These are phyloP conservation scores for Axea sp. DNA, from an alignment of 2,888 invertebrate species.

Conservation along the genomic window DNA sequence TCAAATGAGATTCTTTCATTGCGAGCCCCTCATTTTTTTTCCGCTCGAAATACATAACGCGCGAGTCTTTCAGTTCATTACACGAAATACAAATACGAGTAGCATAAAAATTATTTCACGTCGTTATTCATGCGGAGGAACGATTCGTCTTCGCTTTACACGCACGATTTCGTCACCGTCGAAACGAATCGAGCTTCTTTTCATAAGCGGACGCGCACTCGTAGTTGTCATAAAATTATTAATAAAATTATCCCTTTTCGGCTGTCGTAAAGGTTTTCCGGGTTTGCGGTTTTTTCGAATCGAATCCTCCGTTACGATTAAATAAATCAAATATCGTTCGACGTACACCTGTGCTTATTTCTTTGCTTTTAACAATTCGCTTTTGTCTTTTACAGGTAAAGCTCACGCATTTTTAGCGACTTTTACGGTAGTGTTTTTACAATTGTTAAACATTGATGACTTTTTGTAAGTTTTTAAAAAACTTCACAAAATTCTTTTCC, in stretches of 20 bases:
- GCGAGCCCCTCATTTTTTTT: constrained; percentile 13
- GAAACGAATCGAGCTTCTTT: constrained; percentile 32
- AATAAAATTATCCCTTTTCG: constrained; percentile 45
- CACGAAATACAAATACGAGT: constrained; percentile 37
- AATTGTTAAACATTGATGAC: too few species aligned
- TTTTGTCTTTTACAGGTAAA: too few species aligned
- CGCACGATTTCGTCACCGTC: constrained; percentile 32
- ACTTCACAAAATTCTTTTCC: too few species aligned
- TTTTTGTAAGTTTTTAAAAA: too few species aligned
- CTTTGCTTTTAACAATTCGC: too few species aligned
- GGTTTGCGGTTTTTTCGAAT: constrained; percentile 34
- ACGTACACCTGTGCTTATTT: too few species aligned
- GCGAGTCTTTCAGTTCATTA: constrained; percentile 31
- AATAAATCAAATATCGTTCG: too few species aligned
- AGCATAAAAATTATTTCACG: constrained; percentile 43
- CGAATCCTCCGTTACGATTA: constrained; percentile 30
- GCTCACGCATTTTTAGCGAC: too few species aligned
- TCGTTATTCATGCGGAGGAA: constrained; percentile 28
- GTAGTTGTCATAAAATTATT: constrained; percentile 40
- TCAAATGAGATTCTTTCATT: constrained; percentile 42
- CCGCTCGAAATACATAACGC: constrained; percentile 25
- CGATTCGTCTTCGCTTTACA: constrained; percentile 13
- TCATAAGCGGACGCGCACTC: constrained; percentile 7
- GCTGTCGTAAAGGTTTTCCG: constrained; percentile 35
- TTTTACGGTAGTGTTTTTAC: too few species aligned